Evolutionary conservation across 1,140 invertebrate genomes (phyloP).

Genomic region (Leptinotarsa texana): DNA sequence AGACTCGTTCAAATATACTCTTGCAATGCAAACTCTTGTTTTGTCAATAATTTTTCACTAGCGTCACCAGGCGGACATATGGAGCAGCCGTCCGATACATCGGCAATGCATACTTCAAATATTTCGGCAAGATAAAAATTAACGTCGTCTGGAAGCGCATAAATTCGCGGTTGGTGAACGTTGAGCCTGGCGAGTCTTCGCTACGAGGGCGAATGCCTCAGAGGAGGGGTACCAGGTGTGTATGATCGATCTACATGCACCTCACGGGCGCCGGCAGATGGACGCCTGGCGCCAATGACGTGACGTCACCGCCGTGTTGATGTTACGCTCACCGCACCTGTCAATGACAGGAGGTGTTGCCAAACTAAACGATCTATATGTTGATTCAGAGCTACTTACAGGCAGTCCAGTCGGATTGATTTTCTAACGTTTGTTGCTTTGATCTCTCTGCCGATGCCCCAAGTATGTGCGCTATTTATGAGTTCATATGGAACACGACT

Average conservation of each 20-base stretch:
- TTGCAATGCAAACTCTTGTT: no score
- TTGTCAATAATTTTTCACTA: no score
- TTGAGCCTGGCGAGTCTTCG: background rate
- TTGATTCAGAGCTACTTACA: no score
- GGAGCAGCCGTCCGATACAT: no score
- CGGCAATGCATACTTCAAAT: background rate
- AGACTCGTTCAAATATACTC: no score
- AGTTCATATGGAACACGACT: no score
- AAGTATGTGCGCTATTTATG: no score
- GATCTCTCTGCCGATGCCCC: no score
- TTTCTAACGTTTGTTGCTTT: no score
- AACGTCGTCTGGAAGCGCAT: background rate
- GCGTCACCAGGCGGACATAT: no score
- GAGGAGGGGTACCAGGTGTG: constrained; percentile 38
- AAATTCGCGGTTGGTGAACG: background rate
- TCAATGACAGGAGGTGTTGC: constrained; percentile 20
- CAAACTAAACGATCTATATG: background rate
- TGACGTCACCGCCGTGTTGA: constrained; percentile 45
- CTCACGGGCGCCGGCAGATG: constrained; percentile 49
- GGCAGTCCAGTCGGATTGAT: no score
- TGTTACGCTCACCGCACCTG: constrained; percentile 26
- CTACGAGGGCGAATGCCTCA: background rate
- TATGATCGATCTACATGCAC: constrained; percentile 50
- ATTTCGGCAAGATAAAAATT: background rate
- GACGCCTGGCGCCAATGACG: constrained; percentile 48